Base-by-base conservation (phyloP, 2,888 invertebrate genomes). In the Caenorhabditis sp. region DNA sequence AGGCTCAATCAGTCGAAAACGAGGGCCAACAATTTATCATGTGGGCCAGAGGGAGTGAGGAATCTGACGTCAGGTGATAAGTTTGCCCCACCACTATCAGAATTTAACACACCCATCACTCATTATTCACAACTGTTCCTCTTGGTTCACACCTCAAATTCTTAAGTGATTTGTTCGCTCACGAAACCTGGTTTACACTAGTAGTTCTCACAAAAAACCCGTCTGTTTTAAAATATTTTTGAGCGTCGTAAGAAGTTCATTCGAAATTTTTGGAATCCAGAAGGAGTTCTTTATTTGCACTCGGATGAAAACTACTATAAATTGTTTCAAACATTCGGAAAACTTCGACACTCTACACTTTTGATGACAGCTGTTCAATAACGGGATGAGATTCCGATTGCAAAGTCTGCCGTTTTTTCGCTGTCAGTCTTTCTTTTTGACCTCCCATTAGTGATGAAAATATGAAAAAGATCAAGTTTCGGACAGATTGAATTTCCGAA, bases 61-160 rank as follows among this genome's bases (percentile, higher is more conserved):
- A 50, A 43, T 58, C 41, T 58, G 56, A 43, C 58, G 66, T 66
- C 66, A 66, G 66, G 66, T 68, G 66, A 58, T 68, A 58, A 58
- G 41, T 50, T 26, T 32, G 17, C 58, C n/a, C 30, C 52, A 30
- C 45, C 43, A 52, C 13, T 32, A 20, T 43, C 45, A 52, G 45
- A 24, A n/a, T n/a, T 26, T 9, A 26, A 35, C 20, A 11, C 26
- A 56, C 24, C 26, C 65, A 65, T 65, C 46, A 65, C n/a, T n/a
- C n/a, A n/a, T n/a, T n/a, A n/a, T n/a, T n/a, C n/a, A n/a, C n/a
- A n/a, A n/a, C n/a, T n/a, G n/a, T n/a, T n/a, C n/a, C n/a, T n/a
- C n/a, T 53, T 53, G 26, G 32, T 63, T 63, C 35, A 32, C 32
- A 41, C 24, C 43, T 43, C 43, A 22, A 20, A 6, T 22, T 6